Evolutionary conservation across 2,888 invertebrate species (phyloP).

Genomic region (Myopa tessellatipennis): DNA sequence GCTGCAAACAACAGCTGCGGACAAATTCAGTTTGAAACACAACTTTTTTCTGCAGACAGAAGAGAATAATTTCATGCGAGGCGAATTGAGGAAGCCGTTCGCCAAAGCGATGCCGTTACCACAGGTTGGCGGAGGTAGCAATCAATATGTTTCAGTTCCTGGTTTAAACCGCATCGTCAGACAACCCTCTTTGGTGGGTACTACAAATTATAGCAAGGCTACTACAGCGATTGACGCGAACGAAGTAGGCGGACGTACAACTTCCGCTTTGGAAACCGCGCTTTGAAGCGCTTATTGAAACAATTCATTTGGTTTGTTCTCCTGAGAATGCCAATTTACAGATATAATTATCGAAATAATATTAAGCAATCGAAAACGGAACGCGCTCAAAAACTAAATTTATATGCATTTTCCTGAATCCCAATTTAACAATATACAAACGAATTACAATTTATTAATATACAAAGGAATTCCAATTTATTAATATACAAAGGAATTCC

Average conservation of each 20-base stretch:
- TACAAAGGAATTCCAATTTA: too few species aligned
- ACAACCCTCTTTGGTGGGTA: not conserved
- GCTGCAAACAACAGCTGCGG: slow-evolving; percentile 42
- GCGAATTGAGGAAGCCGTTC: slow-evolving; percentile 59
- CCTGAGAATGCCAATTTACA: not conserved
- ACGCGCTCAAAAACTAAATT: not conserved
- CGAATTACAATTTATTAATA: too few species aligned
- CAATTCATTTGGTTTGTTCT: not conserved
- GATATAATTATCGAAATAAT: not conserved
- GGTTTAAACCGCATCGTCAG: slow-evolving; percentile 14
- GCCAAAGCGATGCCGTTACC: slow-evolving; percentile 20
- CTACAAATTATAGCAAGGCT: not conserved
- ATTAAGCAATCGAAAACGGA: slow-evolving; percentile 9
- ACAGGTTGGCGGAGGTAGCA: slow-evolving; percentile 23
- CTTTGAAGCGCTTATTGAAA: slow-evolving; percentile 49
- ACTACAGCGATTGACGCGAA: not conserved
- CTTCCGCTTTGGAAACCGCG: slow-evolving; percentile 62
- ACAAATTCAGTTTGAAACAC: slow-evolving; percentile 59
- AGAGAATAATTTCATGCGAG: slow-evolving; percentile 68
- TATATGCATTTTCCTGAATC: too few species aligned
- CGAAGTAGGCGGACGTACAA: slow-evolving; percentile 43
- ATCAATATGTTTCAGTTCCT: slow-evolving; percentile 34
- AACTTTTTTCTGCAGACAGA: slow-evolving; percentile 68
- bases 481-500: too few species aligned
- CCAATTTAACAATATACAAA: too few species aligned